A percentile compares a stretch with the other conserved stretches of the same genome.
Evolutionary conservation across 2,113 vertebrate species (phyloP).

Genomic region (Rhabdomys dilectus): DNA sequence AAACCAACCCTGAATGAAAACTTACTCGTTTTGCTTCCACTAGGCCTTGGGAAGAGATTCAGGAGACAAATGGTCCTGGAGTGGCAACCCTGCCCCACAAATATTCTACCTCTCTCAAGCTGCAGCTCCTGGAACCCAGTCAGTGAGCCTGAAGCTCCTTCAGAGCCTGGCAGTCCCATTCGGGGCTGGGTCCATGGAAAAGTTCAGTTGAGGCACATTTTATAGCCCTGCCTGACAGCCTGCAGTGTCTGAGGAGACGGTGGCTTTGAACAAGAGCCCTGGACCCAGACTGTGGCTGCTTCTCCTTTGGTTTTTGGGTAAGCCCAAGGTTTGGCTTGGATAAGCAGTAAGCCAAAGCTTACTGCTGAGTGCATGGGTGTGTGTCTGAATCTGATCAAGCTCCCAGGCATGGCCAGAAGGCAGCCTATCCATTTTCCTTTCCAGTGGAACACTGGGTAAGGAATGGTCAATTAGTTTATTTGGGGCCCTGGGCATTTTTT

Average conservation of each 20-base stretch:
- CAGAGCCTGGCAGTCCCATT: slow-evolving; percentile 55
- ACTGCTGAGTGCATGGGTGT: slow-evolving; percentile 58
- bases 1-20: slow-evolving; percentile 54
- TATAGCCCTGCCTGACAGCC: slow-evolving; percentile 66
- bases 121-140: neutral
- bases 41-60: slow-evolving; percentile 55
- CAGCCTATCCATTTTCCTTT: slow-evolving; percentile 27
- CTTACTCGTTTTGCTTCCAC: neutral
- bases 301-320: slow-evolving; percentile 58
- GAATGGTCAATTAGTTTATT: neutral
- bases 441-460: neutral
- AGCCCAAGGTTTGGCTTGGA: slow-evolving; percentile 66
- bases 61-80: slow-evolving; percentile 20
- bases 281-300: slow-evolving; percentile 42
- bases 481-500: neutral
- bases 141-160: neutral
- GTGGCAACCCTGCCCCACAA: neutral
- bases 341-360: slow-evolving; percentile 11
- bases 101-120: neutral
- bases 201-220: slow-evolving; percentile 75
- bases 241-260: neutral
- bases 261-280: slow-evolving; percentile 22
- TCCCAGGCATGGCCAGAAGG: neutral
- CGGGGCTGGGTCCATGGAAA: slow-evolving; percentile 69
- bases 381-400: slow-evolving; percentile 7